A percentile compares a stretch with the other conserved stretches of the same genome.
Conservation (phyloP, 2,888 invertebrate species). For the Agrochola circellaris region DNA sequence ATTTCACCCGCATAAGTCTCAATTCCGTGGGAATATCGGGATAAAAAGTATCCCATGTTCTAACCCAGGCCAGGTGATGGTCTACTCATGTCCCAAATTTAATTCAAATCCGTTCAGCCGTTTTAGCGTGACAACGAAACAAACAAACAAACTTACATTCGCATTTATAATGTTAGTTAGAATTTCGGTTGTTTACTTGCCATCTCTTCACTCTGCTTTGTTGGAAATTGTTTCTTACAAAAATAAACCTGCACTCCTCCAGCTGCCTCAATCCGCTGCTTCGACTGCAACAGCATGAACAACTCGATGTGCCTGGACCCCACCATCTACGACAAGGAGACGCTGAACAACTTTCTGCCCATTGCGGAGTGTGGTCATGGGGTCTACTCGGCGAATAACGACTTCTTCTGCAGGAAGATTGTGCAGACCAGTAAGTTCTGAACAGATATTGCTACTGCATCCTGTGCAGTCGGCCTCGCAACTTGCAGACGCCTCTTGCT, state of each 20-base stretch:
- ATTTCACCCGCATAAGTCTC: no score
- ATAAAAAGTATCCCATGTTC: no score
- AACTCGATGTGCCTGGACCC: slow-evolving; percentile 92
- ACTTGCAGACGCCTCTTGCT: no score
- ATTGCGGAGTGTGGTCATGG: slow-evolving; percentile 83
- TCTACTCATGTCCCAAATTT: no score
- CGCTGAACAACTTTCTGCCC: slow-evolving; percentile 82
- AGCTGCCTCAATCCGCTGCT: slow-evolving; percentile 92
- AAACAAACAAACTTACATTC: no score
- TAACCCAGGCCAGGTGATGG: no score
- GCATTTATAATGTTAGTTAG: no score
- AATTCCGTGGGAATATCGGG: no score
- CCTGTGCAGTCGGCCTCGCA: no score
- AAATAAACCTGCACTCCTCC: slow-evolving; percentile 19
- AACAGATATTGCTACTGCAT: background rate
- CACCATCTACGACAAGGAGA: slow-evolving; percentile 84
- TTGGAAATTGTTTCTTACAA: background rate
- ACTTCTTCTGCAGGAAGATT: slow-evolving; percentile 94
- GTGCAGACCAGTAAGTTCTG: slow-evolving; percentile 90
- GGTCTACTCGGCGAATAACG: slow-evolving; percentile 71
- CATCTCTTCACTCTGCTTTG: background rate
- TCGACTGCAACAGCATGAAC: slow-evolving; percentile 93
- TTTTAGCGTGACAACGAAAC: no score
- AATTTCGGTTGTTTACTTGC: background rate
- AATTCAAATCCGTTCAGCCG: no score